phyloP scores from a whole-genome alignment of 2,888 invertebrate genomes.

The Zeuzera pyrina region DNA sequence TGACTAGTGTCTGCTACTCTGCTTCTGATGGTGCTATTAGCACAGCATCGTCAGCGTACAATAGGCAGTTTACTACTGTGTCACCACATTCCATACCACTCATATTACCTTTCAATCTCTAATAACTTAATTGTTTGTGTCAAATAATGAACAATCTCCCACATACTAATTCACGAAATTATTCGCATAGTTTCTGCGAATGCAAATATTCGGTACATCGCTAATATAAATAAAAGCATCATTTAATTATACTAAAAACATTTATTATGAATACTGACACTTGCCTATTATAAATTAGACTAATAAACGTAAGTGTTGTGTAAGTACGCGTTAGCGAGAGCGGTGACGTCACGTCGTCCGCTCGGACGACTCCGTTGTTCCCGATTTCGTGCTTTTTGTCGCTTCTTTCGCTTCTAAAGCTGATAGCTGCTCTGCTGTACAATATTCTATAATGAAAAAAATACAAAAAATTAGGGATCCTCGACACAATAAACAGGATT shows the following conservation, averaged over 20 bases:
- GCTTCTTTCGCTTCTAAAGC: conserved; percentile 38
- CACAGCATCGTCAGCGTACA: too few relatives aligned
- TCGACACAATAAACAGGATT: not conserved
- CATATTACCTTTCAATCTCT: too few relatives aligned
- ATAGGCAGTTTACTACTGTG: too few relatives aligned
- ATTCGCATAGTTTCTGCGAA: too few relatives aligned
- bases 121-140: too few relatives aligned
- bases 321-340: conserved; percentile 59
- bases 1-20: too few relatives aligned
- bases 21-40: too few relatives aligned
- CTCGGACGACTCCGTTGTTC: conserved; percentile 19
- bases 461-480: too few relatives aligned
- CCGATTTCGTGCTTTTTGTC: conserved; percentile 19
- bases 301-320: conserved; percentile 14
- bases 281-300: conserved; percentile 41
- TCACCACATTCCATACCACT: too few relatives aligned
- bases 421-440: conserved; percentile 56
- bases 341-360: conserved; percentile 42
- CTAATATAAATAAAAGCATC: conserved; percentile 1
- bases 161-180: too few relatives aligned
- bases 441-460: conserved; percentile 49
- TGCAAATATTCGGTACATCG: too few relatives aligned
- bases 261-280: conserved; percentile 63
- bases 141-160: too few relatives aligned
- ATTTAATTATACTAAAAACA: conserved; percentile 25